Percentiles rank a stretch among this genome's conserved stretches.
phyloP scores from a whole-genome alignment of 2,797 vertebrate genomes.

The Rhadinocentrus ornatus region DNA sequence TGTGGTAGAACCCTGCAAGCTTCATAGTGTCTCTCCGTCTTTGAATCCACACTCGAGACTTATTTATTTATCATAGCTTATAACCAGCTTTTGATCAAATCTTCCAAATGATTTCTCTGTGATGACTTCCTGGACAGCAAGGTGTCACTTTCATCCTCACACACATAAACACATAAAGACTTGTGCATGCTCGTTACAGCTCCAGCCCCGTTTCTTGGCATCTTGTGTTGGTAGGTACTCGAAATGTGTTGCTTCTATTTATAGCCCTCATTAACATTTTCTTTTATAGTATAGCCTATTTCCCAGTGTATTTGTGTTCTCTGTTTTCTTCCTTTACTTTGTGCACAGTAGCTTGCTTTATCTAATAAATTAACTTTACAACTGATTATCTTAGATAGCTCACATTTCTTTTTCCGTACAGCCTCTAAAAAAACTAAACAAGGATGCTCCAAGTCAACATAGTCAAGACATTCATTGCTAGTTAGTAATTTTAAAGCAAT shows the following conservation, averaged over 20 bases:
- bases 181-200: slow-evolving; percentile 9
- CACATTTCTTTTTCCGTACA: slow-evolving; percentile 21
- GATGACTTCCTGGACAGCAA: slow-evolving; percentile 14
- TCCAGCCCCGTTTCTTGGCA: slow-evolving; percentile 46
- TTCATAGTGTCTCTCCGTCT: slow-evolving; percentile 1
- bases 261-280: slow-evolving; percentile 45
- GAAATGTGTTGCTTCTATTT: slow-evolving; percentile 49
- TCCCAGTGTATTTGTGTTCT: slow-evolving; percentile 9
- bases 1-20: not conserved
- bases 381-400: slow-evolving; percentile 23
- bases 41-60: not conserved
- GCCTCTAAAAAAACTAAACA: not conserved
- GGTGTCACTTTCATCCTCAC: slow-evolving; percentile 6
- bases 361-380: slow-evolving; percentile 31
- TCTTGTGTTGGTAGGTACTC: slow-evolving; percentile 36
- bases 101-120: slow-evolving; percentile 2
- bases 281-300: slow-evolving; percentile 26
- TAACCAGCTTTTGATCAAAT: slow-evolving; percentile 11
- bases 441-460: not conserved
- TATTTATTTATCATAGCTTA: slow-evolving; percentile 14
- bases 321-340: slow-evolving; percentile 32
- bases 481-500: too few species aligned
- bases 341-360: slow-evolving; percentile 4
- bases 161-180: slow-evolving; percentile 3
- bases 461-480: not conserved